Base-by-base conservation (phyloP, 2,113 vertebrate genomes). In the Etheostoma spectabile region DNA sequence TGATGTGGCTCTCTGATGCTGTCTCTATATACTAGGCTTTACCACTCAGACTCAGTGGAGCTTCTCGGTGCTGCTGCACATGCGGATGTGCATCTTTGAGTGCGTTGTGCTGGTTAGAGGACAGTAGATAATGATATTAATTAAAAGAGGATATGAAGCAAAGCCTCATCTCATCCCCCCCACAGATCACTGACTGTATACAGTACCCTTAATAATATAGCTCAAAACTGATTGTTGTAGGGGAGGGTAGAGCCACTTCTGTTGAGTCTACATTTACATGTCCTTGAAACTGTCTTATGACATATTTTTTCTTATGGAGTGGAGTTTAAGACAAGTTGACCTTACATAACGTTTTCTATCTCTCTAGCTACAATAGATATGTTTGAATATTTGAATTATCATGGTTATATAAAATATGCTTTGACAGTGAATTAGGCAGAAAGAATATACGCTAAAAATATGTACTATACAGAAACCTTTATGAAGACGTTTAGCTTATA, bases 121-220 rank as follows among this genome's bases (percentile, higher is more conserved):
- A 77, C 42, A 74, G 68, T 68, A 83, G 89, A 85, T 90, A 86
- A 87, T 90, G 71, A 84, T 86, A 90, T 89, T 89, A 92, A 93
- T 93, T 93, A 91, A 92, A 89, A 77, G 75, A 86, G 80, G 91
- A 88, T 87, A 86, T 86, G 87, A 90, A 90, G 92, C 87, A 89
- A 77, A 88, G 45, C 79, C 64, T 86, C 83, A 65, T 91, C 80
- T 84, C 83, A 85, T 83, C 80, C 80, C 73, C 79, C 74, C 62
- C 64, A 76, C 86, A 90, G 80, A 90, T 85, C 88, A 85, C 64
- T 82, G 86, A 88, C 70, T 87, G 65, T 75, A 83, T 88, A 85
- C 83, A 86, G 84, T 86, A 63, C 46, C 46, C 64, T 74, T 75
- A 83, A 74, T 84, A 89, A 83, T 56, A 75, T 46, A 80, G 63